These are phyloP conservation scores for Ditylenchus dipsaci DNA, from an alignment of 1,140 invertebrate species.

Conservation along the genomic window DNA sequence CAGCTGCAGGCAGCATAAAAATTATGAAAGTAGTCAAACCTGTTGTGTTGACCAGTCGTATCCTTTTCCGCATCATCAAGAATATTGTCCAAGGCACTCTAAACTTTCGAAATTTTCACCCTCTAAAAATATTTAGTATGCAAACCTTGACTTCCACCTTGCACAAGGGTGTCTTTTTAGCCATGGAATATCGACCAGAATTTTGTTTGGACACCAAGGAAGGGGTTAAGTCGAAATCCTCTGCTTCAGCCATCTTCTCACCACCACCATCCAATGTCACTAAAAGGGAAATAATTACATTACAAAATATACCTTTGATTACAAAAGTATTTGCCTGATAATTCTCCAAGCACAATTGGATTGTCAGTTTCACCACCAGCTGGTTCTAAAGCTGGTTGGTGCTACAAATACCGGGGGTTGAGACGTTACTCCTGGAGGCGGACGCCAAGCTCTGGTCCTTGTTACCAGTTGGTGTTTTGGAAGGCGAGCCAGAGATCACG, in stretches of 20 bases:
- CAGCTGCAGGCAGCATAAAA: too few relatives aligned
- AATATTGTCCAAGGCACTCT: slow-evolving; percentile 16
- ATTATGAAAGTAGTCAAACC: too few relatives aligned
- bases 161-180: background rate
- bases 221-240: background rate
- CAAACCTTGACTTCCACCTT: slow-evolving; percentile 1
- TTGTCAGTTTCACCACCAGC: too few relatives aligned
- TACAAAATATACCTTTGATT: too few relatives aligned
- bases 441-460: background rate
- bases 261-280: too few relatives aligned
- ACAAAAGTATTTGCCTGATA: too few relatives aligned
- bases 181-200: slow-evolving; percentile 4
- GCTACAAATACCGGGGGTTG: too few relatives aligned
- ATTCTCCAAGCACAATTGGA: too few relatives aligned
- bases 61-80: slow-evolving; percentile 9
- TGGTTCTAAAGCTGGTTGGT: too few relatives aligned
- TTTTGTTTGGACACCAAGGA: background rate
- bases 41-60: slow-evolving; percentile 13
- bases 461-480: background rate
- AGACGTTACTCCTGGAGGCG: too few relatives aligned
- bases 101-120: background rate
- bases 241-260: background rate
- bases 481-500: background rate
- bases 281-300: too few relatives aligned
- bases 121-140: background rate